Evolutionary conservation across 2,797 vertebrate species (phyloP).

Genomic region (Anguilla megastoma): DNA sequence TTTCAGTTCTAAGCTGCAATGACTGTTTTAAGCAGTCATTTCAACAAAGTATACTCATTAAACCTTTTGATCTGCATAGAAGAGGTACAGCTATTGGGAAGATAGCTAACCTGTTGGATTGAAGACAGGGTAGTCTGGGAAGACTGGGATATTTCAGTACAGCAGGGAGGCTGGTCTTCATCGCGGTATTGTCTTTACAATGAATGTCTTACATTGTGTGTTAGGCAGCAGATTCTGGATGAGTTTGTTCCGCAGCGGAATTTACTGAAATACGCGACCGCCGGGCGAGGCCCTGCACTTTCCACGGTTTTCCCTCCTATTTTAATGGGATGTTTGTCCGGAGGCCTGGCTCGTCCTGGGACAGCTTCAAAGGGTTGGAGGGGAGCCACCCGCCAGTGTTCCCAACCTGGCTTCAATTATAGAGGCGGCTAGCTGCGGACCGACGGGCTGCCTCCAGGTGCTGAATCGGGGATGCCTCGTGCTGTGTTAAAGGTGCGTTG

Average conservation of each 20-base stretch:
- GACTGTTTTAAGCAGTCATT: background rate
- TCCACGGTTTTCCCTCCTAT: background rate
- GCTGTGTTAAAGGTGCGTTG: slow-evolving; percentile 6
- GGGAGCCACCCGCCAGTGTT: background rate
- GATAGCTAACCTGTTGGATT: background rate
- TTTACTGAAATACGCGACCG: background rate
- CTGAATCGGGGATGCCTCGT: background rate
- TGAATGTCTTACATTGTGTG: background rate
- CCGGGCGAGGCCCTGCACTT: background rate
- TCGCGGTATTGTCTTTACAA: background rate
- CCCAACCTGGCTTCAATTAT: slow-evolving; percentile 20
- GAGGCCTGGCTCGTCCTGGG: background rate
- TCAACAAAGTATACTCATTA: background rate
- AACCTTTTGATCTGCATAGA: background rate
- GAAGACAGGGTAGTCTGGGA: background rate
- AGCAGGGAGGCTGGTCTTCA: background rate
- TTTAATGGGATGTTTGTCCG: slow-evolving; percentile 11
- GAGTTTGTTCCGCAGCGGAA: slow-evolving; percentile 5
- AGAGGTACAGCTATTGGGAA: background rate
- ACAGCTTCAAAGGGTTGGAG: slow-evolving; percentile 13
- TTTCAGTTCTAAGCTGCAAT: background rate
- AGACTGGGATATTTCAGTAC: background rate
- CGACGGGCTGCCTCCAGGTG: slow-evolving; percentile 29
- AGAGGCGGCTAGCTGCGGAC: background rate
- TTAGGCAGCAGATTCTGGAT: background rate